Evolutionary conservation across 2,797 vertebrate species (phyloP), one percentile per base, ranked within the genome.

Genomic region (Schizothorax lantsangensis): DNA sequence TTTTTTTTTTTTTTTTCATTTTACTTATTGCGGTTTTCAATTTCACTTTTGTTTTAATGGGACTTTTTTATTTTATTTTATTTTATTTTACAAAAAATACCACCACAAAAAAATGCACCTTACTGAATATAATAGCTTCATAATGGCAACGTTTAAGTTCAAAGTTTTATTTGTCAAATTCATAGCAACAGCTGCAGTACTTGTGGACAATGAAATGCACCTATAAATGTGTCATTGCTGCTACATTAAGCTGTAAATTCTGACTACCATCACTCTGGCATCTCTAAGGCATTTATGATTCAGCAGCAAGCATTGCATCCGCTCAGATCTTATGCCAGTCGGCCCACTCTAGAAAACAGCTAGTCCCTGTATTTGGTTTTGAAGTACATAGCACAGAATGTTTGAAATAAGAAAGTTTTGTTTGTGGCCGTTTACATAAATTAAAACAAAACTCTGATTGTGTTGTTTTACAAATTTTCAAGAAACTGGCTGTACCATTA

Each of bases 241-340:
- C 30, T 49, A 75, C 72, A 49, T 75, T 75, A 52, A 84, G 83
- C 72, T 38, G 26, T 84, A 49, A 84, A 77, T 66, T 64, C 21
- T 64, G 23, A 66, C 21, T 47, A 47, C 21, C 30, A 7, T 75
- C 40, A 73, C 73, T 73, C 38, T 84, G 82, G 82, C 54, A 36
- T 75, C 40, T 82, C 81, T n/a, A 57, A 43, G 81, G 68, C 52
- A 57, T 68, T 84, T 77, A 68, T 84, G 73, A 52, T 68, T 84
- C 40, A 84, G 45, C 83, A 68, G 45, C 73, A 77, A 26, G 33
- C 62, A 47, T 15, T 38, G 72, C 8, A 66, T 68, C 43, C 14
- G 30, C 43, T 84, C 83, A 66, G 73, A 84, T 84, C 73, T 84
- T 1, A 12, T 66, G 83, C 73, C 72, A 84, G 43, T 26, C 33